Evolutionary conservation across 2,113 vertebrate genomes (phyloP).

Genomic region (Hippocampus zosterae): DNA sequence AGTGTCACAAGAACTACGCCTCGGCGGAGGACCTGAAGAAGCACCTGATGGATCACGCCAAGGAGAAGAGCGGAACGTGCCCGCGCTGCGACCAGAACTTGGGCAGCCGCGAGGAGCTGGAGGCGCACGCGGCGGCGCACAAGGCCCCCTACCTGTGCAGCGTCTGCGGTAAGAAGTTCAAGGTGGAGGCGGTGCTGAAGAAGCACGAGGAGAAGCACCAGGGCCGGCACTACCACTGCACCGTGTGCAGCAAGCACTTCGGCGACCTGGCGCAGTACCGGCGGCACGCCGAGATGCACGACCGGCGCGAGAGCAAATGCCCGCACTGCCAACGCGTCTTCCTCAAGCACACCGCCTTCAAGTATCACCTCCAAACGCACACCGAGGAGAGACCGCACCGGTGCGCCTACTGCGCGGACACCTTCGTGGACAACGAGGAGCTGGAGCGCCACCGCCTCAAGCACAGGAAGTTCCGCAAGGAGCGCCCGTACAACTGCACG

Average conservation of each 20-base stretch:
- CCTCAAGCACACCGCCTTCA: slow-evolving; percentile 47
- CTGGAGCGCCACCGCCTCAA: slow-evolving; percentile 59
- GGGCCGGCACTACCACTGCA: slow-evolving; percentile 46
- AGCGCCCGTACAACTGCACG: slow-evolving; percentile 61
- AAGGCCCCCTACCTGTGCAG: slow-evolving; percentile 42
- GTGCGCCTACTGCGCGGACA: slow-evolving; percentile 59
- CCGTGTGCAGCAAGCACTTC: slow-evolving; percentile 51
- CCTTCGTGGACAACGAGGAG: slow-evolving; percentile 45
- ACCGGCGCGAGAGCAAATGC: slow-evolving; percentile 50
- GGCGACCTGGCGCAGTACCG: slow-evolving; percentile 57
- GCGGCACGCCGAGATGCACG: slow-evolving; percentile 53
- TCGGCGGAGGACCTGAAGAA: slow-evolving; percentile 57
- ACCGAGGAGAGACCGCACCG: slow-evolving; percentile 50
- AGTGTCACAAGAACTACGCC: slow-evolving; percentile 49
- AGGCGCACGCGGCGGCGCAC: slow-evolving; percentile 52
- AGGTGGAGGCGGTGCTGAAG: slow-evolving; percentile 55
- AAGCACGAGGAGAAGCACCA: slow-evolving; percentile 56
- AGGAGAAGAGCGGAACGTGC: slow-evolving; percentile 57
- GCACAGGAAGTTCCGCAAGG: slow-evolving; percentile 54
- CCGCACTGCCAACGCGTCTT: slow-evolving; percentile 61
- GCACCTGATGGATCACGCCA: slow-evolving; percentile 50
- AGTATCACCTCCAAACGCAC: slow-evolving; percentile 62
- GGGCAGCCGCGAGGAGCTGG: slow-evolving; percentile 40
- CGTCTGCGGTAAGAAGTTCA: slow-evolving; percentile 59
- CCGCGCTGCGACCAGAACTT: slow-evolving; percentile 50